Evolutionary conservation across 2,797 vertebrate species (phyloP), one percentile per base, ranked within the genome.

Genomic region (Hephaestus fuliginosus): DNA sequence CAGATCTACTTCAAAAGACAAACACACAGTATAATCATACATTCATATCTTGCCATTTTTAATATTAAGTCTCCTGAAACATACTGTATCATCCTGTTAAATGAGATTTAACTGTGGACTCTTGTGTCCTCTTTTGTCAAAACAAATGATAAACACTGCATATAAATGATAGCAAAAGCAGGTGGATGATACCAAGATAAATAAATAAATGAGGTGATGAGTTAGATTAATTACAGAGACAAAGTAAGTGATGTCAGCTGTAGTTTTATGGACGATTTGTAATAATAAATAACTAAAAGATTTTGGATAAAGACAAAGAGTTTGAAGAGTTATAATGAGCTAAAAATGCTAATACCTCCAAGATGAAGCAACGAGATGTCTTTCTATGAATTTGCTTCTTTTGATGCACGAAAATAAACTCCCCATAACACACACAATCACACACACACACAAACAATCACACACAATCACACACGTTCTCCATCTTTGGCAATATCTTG

Each of bases 401-500:
- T 70, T 70, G 69, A 83, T 75, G 60, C 1, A 0, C 6, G 28
- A 72, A 25, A 33, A 75, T 53, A 30, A 80, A 78, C 39, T 65
- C 63, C 80, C 41, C 20, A 69, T 17, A 11, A 55, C 43, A n/a
- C 44, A 39, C 13, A 30, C 28, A 15, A 28, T 18, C 69, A 30
- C 15, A 41, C 53, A 41, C 39, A 43, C 33, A 39, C 33, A 51
- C 56, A 48, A 18, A 75, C 46, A 22, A n/a, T n/a, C 22, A 18
- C 30, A n/a, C 52, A 74, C 22, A 48, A n/a, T n/a, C 61, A 80
- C 51, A 53, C 36, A 81, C 70, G 36, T 64, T 74, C 72, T 84
- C 76, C 70, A 79, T 85, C 74, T 84, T 68, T 84, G 77, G 74
- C 60, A 81, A 78, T 85, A 73, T 81, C 65, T 46, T 43, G 41